A percentile compares a stretch with the other conserved stretches of the same genome.
These are phyloP conservation scores for Corydoras maculifer DNA, from an alignment of 2,113 vertebrate species.

Conservation along the genomic window DNA sequence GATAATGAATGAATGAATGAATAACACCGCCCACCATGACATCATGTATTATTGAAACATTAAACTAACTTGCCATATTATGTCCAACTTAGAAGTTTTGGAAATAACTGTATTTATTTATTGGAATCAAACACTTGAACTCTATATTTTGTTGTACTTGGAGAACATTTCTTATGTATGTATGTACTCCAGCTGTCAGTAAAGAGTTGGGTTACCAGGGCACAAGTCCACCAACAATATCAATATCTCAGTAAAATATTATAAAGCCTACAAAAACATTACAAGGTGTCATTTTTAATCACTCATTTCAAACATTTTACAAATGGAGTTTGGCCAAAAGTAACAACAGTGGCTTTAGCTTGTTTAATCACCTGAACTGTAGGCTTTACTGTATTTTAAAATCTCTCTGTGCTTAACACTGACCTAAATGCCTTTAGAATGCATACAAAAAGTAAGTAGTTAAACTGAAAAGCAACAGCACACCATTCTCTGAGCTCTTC, in stretches of 20 bases:
- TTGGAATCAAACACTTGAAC: slow-evolving; percentile 7
- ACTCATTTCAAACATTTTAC: background rate
- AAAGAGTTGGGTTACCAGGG: slow-evolving; percentile 32
- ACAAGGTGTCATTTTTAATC: background rate
- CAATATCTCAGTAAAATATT: slow-evolving; percentile 11
- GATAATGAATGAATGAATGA: no score
- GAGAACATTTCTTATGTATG: slow-evolving; percentile 40
- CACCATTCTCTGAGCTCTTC: slow-evolving; percentile 1
- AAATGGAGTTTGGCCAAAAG: background rate
- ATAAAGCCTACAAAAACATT: background rate
- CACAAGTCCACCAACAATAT: background rate
- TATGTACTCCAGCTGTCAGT: slow-evolving; percentile 41
- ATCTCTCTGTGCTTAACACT: background rate
- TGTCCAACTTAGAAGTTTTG: slow-evolving; percentile 16
- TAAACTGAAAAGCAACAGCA: slow-evolving; percentile 22
- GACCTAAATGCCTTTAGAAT: background rate
- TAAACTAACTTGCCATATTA: slow-evolving; percentile 15
- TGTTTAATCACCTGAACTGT: background rate
- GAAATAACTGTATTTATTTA: slow-evolving; percentile 22
- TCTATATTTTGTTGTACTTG: slow-evolving; percentile 31
- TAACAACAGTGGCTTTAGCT: background rate
- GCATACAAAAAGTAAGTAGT: background rate
- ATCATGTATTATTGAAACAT: slow-evolving; percentile 8
- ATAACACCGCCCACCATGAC: background rate
- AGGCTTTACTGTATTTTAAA: background rate